Base-by-base conservation (phyloP, 2,888 invertebrate genomes). In the Timema podura region DNA sequence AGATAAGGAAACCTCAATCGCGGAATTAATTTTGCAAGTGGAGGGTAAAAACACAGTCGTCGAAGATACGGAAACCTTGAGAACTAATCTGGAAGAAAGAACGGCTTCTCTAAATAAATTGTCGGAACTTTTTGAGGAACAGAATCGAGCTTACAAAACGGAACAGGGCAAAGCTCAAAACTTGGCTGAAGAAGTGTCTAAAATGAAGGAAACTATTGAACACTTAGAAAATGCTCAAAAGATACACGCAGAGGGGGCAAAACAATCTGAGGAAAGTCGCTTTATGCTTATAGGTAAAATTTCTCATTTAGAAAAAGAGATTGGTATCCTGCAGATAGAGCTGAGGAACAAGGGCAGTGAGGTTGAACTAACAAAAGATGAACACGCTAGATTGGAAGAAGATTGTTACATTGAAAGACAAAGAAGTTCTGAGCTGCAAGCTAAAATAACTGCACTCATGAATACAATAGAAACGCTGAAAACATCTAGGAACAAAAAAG, bases 201-300 rank as follows among this genome's bases (percentile, higher is more conserved):
- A 61, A 15, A 44, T 61, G n/a, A 61, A 61, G 45, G 44, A 15
- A 30, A 11, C 5, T 11, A 8, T 44, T 44, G 61, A 61, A 13
- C 9, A 61, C 11, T 44, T 61, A 13, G 3, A 8, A 3, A 9
- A 6, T 30, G 30, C 30, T 30, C 30, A 30, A 30, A 30, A 30
- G 30, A 30, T 30, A 2, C 30, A 30, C 30, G 30, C 30, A 30
- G 30, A 30, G 30, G 30, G 3, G 30, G 30, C 30, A 3, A 30
- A 30, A 30, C 30, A 30, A 30, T 30, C 30, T 46, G 30, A 67
- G 47, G 67, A 67, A 46, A 45, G n/a, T 1, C 15, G n/a, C 11
- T 7, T 75, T 49, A 76, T 79, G 0, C 77, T 80, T 48, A 80
- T 80, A 59, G 79, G 78, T 9, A 71, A 81, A 68, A 51, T 81